Evolutionary conservation across 2,888 invertebrate genomes (phyloP), one percentile per base, ranked within the genome.

Genomic region (Allophyes oxyacanthae): DNA sequence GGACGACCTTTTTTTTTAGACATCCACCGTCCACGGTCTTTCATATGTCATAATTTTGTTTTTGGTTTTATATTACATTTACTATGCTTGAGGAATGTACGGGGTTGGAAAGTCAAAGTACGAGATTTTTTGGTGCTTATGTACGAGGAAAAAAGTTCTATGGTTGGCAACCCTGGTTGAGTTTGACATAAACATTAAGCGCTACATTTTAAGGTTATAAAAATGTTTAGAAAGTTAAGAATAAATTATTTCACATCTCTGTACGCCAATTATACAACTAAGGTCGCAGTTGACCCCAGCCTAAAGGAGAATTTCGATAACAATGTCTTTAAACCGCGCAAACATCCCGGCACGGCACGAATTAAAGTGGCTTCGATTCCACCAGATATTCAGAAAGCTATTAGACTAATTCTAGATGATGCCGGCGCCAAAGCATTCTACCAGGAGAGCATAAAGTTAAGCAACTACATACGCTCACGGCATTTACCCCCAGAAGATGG

Each of bases 341-440:
- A 95, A 56, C 98, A 98, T 89, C 97, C 97, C 0, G 98, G 98
- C 25, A 94, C 95, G 42, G 87, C 95, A 0, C 93, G 94, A 64
- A 85, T 94, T 0, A 95, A 90, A 72, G 80, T 91, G 1, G 90
- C 95, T 0, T 64, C 84, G 2, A 78, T 97, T 10, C 97, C 98
- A 0, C 85, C 94, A 0, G 92, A 95, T 56, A 94, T 97, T 56
- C 81, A 91, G 20, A 89, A 94, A 15, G 95, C 96, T 2, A 94
- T 97, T 10, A 79, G 90, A 72, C 87, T 88, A 38, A 88, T 95
- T 66, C 79, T 93, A 67, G 89, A 94, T 76, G 97, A 97, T 83
- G 87, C 93, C 55, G 95, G 95, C 0, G 86, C 95, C 0, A 95
- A 95, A 84, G 77, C 94, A 9, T 63, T 97, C 13, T 25, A 93